These are phyloP conservation scores for Eupithecia vulgata DNA, from an alignment of 2,888 invertebrate genomes.

Conservation along the genomic window DNA sequence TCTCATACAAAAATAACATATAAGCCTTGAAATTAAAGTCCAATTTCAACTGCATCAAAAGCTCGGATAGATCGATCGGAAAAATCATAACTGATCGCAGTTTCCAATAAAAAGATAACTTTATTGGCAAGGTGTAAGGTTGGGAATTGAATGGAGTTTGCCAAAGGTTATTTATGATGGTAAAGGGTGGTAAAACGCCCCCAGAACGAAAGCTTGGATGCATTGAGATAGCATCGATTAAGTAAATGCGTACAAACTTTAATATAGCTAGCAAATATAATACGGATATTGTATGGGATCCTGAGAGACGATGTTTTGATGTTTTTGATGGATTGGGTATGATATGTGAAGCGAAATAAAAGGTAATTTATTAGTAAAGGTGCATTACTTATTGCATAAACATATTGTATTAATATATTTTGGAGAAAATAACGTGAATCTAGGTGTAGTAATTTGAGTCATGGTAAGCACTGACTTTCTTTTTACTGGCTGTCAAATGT, in stretches of 20 bases:
- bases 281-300: slow-evolving; percentile 3
- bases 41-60: slow-evolving; percentile 42
- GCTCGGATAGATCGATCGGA: slow-evolving; percentile 39
- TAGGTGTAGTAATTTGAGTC: too few species aligned
- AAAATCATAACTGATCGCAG: slow-evolving; percentile 44
- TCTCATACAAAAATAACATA: slow-evolving; percentile 48
- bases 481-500: neutral
- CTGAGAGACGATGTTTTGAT: neutral
- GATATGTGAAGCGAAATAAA: neutral
- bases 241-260: slow-evolving; percentile 69
- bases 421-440: too few species aligned
- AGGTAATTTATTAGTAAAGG: neutral
- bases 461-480: neutral
- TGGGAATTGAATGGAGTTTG: slow-evolving; percentile 45
- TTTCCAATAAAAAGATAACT: slow-evolving; percentile 47
- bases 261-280: slow-evolving; percentile 20
- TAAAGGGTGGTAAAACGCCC: slow-evolving; percentile 68
- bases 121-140: slow-evolving; percentile 48
- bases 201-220: slow-evolving; percentile 61
- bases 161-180: slow-evolving; percentile 62
- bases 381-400: too few species aligned
- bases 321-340: neutral
- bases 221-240: slow-evolving; percentile 53
- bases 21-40: slow-evolving; percentile 38
- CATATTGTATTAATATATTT: too few species aligned